Evolutionary conservation across 2,113 vertebrate species (phyloP).

Genomic region (Cheilinus undulatus): DNA sequence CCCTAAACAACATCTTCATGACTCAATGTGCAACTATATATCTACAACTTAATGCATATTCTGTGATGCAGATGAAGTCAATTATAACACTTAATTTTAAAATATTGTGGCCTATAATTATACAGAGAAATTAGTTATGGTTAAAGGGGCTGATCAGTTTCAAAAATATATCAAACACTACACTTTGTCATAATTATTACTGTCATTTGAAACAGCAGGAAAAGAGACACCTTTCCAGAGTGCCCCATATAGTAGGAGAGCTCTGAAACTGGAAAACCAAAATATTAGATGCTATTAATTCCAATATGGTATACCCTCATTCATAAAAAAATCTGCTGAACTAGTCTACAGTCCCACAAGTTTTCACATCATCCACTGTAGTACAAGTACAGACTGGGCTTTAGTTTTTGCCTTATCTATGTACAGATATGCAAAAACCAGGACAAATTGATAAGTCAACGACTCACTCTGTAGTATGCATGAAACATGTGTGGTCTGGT

Average conservation of each 20-base stretch:
- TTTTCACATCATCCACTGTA: neutral
- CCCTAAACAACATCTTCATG: too few relatives aligned
- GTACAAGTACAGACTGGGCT: neutral
- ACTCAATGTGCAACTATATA: too few relatives aligned
- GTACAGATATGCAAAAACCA: neutral
- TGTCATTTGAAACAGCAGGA: too few relatives aligned
- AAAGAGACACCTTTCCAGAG: neutral
- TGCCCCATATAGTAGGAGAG: neutral
- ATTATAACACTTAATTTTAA: too few relatives aligned
- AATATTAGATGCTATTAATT: neutral
- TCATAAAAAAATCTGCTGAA: neutral
- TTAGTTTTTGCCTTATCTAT: neutral
- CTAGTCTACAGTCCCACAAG: neutral
- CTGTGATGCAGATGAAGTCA: too few relatives aligned
- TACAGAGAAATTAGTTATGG: too few relatives aligned
- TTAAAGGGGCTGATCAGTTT: too few relatives aligned
- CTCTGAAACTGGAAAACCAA: neutral
- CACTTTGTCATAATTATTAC: too few relatives aligned
- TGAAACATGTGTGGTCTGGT: neutral
- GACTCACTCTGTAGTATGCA: neutral
- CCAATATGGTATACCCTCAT: neutral
- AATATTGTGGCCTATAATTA: too few relatives aligned
- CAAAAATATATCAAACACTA: too few relatives aligned
- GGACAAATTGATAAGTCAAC: constrained; percentile 11
- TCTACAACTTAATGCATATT: too few relatives aligned